A percentile compares a stretch with the other conserved stretches of the same genome.
These are phyloP conservation scores for Chamaea fasciata DNA, from an alignment of 2,113 vertebrate genomes.

Conservation along the genomic window DNA sequence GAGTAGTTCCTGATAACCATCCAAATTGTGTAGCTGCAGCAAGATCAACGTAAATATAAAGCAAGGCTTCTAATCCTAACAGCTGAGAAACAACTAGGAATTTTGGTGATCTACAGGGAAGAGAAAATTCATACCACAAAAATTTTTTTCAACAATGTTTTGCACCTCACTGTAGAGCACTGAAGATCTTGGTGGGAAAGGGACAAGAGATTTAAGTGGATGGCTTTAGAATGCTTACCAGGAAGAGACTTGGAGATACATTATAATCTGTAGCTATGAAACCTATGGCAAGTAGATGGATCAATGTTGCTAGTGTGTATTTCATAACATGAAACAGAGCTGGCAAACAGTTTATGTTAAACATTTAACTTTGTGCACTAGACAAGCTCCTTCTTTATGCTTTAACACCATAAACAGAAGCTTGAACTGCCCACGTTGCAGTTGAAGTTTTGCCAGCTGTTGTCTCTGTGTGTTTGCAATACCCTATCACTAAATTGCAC, in stretches of 20 bases:
- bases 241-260: background rate
- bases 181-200: background rate
- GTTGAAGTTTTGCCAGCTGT: background rate
- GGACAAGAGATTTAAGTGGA: background rate
- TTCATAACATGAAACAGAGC: background rate
- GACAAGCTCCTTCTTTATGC: background rate
- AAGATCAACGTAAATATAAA: conserved; percentile 82
- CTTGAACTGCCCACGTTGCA: background rate
- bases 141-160: background rate
- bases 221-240: background rate
- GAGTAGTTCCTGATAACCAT: conserved; percentile 90
- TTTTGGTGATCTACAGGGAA: background rate
- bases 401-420: background rate
- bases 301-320: background rate
- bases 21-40: conserved; percentile 89
- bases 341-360: background rate
- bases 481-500: background rate
- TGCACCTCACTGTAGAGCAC: background rate
- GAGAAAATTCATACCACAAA: background rate
- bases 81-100: background rate
- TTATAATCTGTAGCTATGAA: background rate
- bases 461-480: background rate
- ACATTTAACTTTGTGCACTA: background rate
- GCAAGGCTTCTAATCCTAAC: background rate
- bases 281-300: background rate